Evolutionary conservation across 2,797 vertebrate genomes (phyloP).

Genomic region (Chrosomus eos): DNA sequence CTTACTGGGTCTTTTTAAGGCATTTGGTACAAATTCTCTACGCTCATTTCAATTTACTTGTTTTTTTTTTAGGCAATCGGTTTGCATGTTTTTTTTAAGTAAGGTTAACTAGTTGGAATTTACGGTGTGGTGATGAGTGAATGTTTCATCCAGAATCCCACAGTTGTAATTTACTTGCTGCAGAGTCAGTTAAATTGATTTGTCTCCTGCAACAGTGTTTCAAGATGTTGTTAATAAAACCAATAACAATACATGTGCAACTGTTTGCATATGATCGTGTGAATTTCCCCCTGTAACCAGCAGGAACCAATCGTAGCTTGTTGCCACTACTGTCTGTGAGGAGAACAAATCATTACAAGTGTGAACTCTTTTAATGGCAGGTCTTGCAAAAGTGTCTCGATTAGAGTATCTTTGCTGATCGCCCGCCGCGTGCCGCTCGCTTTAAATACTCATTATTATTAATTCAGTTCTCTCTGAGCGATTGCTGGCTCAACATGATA

Average conservation of each 20-base stretch:
- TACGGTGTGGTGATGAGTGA: neutral
- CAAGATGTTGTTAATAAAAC: neutral
- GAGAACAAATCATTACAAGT: neutral
- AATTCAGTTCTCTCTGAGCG: slow-evolving; percentile 46
- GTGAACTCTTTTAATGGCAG: slow-evolving; percentile 53
- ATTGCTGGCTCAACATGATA: slow-evolving; percentile 20
- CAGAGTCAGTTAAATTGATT: neutral
- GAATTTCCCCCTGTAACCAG: neutral
- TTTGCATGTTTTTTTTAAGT: no score
- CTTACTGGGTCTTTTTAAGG: no score
- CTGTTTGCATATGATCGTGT: neutral
- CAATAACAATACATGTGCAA: neutral
- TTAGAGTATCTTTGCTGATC: slow-evolving; percentile 39
- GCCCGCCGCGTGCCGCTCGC: slow-evolving; percentile 41
- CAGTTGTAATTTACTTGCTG: neutral
- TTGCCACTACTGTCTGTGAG: slow-evolving; percentile 20
- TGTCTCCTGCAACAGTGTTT: neutral
- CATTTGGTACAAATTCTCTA: no score
- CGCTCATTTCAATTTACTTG: no score
- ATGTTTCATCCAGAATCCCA: neutral
- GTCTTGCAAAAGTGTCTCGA: slow-evolving; percentile 33
- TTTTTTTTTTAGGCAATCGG: no score
- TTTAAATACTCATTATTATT: slow-evolving; percentile 51
- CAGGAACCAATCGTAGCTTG: neutral
- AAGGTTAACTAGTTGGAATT: no score